phyloP scores from a whole-genome alignment of 2,113 vertebrate species.

The Zosterops lateralis region DNA sequence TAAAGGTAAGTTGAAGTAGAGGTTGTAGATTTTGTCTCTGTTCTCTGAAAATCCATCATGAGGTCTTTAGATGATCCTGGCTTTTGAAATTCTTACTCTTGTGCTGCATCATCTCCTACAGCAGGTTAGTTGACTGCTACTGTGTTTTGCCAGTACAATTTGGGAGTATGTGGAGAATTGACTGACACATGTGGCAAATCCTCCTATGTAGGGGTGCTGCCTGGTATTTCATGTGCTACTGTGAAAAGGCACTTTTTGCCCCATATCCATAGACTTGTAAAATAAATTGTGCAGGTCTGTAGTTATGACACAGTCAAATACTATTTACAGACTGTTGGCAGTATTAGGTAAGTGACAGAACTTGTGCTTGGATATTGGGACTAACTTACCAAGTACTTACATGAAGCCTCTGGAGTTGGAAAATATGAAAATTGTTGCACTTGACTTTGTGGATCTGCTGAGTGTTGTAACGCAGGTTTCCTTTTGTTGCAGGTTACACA shows the following conservation, averaged over 20 bases:
- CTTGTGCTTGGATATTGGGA: neutral
- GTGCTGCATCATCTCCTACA: neutral
- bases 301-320: neutral
- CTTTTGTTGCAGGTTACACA: constrained; percentile 83
- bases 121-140: neutral
- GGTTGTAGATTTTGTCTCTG: neutral
- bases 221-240: neutral
- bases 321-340: neutral
- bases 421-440: accelerated
- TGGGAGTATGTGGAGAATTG: neutral
- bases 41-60: neutral
- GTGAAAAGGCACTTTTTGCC: neutral
- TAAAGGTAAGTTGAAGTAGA: neutral
- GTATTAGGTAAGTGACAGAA: neutral
- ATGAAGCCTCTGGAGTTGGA: neutral
- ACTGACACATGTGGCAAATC: neutral
- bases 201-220: neutral
- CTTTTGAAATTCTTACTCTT: neutral
- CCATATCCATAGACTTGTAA: neutral
- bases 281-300: neutral
- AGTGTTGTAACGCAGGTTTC: neutral
- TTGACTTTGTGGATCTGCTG: neutral
- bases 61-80: neutral
- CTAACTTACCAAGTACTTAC: neutral
- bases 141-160: accelerated